Evolutionary conservation across 2,888 invertebrate genomes (phyloP), one percentile per base, ranked within the genome.

Genomic region (Polylopha cassiicola): DNA sequence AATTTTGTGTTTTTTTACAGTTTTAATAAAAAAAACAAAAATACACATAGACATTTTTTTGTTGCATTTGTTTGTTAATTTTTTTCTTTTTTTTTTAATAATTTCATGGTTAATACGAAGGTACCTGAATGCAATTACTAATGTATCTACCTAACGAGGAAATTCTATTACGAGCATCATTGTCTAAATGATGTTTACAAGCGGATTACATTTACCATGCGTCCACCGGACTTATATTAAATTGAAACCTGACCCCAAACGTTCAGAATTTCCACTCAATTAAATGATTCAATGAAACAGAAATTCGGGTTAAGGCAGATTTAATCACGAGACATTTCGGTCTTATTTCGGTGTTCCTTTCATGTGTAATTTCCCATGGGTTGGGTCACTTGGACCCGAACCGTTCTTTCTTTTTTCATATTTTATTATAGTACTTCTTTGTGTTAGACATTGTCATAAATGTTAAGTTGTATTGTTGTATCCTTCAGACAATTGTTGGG

Each of bases 211-310:
- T 24, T 55, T 48, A 53, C 51, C 58, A 58, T 50, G 58, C 58
- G 61, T 62, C 59, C 58, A 53, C 46, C 50, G 55, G 55, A 55
- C 61, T 65, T 61, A 61, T 58, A 59, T 51, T 53, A 61, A 61
- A 67, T 63, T 63, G 60, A 59, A 59, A 53, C 59, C 58, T 48
- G 56, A 62, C 53, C 58, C 61, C 51, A 60, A 61, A 51, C 56
- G 58, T 61, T 60, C 57, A 61, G 61, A 57, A 59, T 73, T 75
- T 75, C 75, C 73, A 67, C 65, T 62, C 75, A 73, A 78, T 76
- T 77, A 72, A 73, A 71, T 67, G 60, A 65, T 57, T 65, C 72
- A 73, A 73, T 73, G 73, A 68, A 60, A 71, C 59, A 72, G 76
- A 74, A 73, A 67, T 61, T 63, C 59, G 65, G 65, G 65, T 54